Conservation (phyloP, 2,888 invertebrate genomes). For the Apamea monoglypha region DNA sequence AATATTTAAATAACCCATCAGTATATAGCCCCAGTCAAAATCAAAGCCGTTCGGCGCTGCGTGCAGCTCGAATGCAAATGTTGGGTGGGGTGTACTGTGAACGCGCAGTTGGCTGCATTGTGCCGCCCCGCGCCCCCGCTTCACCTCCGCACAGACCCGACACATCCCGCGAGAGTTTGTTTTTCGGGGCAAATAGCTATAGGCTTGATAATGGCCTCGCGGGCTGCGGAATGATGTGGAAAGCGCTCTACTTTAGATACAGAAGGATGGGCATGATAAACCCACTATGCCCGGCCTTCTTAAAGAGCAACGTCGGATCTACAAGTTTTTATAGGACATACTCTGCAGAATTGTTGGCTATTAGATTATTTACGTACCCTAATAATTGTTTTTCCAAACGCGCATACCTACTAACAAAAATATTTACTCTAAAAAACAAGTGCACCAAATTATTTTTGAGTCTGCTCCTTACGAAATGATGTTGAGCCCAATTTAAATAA, state of each 20-base stretch:
- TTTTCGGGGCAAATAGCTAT: constrained; percentile 91
- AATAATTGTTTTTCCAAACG: background rate
- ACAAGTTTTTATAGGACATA: background rate
- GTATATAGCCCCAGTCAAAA: constrained; percentile 73
- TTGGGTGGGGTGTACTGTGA: constrained; percentile 83
- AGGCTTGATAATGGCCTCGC: constrained; percentile 91
- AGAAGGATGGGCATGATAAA: background rate
- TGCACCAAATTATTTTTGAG: background rate
- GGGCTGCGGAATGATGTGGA: constrained; percentile 73
- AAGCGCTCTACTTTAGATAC: constrained; percentile 75
- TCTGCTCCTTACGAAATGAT: background rate
- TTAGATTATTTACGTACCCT: background rate
- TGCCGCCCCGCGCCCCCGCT: constrained; percentile 71
- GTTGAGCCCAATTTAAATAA: background rate
- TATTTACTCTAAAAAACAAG: background rate
- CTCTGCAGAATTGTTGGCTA: fast-evolving
- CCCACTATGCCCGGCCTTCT: background rate
- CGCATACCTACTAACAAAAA: background rate
- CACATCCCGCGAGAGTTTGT: constrained; percentile 90
- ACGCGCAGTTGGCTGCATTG: constrained; percentile 90
- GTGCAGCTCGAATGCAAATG: constrained; percentile 85
- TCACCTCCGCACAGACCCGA: constrained; percentile 70
- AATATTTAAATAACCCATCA: constrained; percentile 65
- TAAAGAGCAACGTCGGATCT: background rate
- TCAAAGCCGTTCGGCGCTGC: constrained; percentile 83